Evolutionary conservation across 2,797 vertebrate species (phyloP).

Genomic region (Bradypodion ventrale): DNA sequence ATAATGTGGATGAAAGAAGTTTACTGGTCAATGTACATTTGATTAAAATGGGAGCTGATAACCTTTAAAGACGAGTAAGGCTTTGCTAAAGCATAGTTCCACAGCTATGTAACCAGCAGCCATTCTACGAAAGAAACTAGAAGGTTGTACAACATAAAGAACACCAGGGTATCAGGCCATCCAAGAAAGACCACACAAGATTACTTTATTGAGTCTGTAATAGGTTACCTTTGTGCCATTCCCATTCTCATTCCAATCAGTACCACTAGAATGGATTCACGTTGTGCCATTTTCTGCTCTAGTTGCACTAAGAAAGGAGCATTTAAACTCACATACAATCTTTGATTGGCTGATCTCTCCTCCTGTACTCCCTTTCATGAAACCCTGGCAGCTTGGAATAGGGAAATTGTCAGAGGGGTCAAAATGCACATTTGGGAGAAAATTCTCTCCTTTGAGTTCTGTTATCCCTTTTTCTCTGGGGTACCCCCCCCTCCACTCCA

Average conservation of each 20-base stretch:
- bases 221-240: constrained; percentile 59
- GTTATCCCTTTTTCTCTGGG: background rate
- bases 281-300: constrained; percentile 67
- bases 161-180: constrained; percentile 42
- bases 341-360: constrained; percentile 56
- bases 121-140: constrained; percentile 33
- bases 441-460: constrained; percentile 35
- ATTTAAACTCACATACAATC: constrained; percentile 45
- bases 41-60: constrained; percentile 30
- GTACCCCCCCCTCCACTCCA: constrained; percentile 26
- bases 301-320: constrained; percentile 56
- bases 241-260: constrained; percentile 56
- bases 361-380: constrained; percentile 43
- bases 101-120: background rate
- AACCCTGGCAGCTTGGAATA: constrained; percentile 47
- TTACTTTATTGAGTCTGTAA: constrained; percentile 59
- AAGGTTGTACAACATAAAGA: constrained; percentile 46
- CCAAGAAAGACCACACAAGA: constrained; percentile 59
- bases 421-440: constrained; percentile 50
- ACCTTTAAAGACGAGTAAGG: constrained; percentile 28
- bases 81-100: constrained; percentile 35
- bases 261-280: constrained; percentile 58
- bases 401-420: constrained; percentile 47
- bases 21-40: constrained; percentile 19
- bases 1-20: constrained; percentile 15